Evolutionary conservation across 1,140 invertebrate genomes (phyloP), one percentile per base, ranked within the genome.

Genomic region (Drosophila baimaii): DNA sequence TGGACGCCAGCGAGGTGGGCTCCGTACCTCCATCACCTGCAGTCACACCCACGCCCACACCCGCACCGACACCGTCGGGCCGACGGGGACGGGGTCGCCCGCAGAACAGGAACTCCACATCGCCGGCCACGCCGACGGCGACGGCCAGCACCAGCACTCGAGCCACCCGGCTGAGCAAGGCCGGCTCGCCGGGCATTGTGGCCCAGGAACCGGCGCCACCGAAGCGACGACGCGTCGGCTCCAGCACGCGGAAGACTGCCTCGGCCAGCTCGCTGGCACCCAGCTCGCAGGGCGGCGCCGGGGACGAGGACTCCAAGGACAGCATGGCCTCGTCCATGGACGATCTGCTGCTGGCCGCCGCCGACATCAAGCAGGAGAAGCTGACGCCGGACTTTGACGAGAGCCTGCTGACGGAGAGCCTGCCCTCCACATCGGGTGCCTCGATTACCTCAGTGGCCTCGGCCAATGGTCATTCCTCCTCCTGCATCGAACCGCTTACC

Each of bases 241-340:
- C 86, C 35, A 68, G 43, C 5, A 81, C 80, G 21, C 70, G 75
- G 10, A 81, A 91, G 64, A 64, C 81, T 19, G 56, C 75, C 35
- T 81, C 88, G 3, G 64, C 56, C 58, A 85, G 66, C 27, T 84
- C 81, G 27, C 51, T 86, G 43, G 76, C 77, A 12, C 49, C 78
- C 46, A 71, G 71, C 9, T 59, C 77, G n/a, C 77, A 71, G 44
- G 68, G 77, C 31, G 69, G 61, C 8, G 61, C 44, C 17, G 76
- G 58, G 21, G 90, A 91, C 31, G 90, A 91, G 75, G 90, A 91
- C 49, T 90, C 86, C 5, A 91, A 91, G 68, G 90, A 91, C 10
- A 91, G 90, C 46, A 66, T 90, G 59, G 85, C 90, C 21, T 91
- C 90, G 9, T 77, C 86, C 8, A 90, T 91, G 58, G 90, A 91